Conservation (phyloP, 2,113 vertebrate species). For the Phocoena phocoena region DNA sequence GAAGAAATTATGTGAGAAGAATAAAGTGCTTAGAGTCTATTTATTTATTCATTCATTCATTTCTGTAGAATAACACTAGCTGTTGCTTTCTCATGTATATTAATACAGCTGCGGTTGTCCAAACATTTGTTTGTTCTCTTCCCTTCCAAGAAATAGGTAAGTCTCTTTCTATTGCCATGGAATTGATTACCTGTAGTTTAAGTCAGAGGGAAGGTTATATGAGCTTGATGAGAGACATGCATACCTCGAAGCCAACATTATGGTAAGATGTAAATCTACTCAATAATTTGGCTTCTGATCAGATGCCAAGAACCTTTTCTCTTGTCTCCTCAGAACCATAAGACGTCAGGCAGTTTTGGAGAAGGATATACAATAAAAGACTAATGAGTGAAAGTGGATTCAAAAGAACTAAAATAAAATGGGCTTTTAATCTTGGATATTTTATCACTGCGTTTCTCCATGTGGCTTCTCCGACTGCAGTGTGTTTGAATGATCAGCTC, state of each 20-base stretch:
- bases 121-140: conserved; percentile 82
- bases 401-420: conserved; percentile 44
- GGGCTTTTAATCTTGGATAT: conserved; percentile 27
- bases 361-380: conserved; percentile 61
- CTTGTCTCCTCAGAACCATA: conserved; percentile 50
- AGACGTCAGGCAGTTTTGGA: conserved; percentile 58
- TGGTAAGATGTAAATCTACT: conserved; percentile 35
- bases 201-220: conserved; percentile 73
- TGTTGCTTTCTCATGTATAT: conserved; percentile 86
- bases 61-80: conserved; percentile 84
- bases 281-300: conserved; percentile 37
- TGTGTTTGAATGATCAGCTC: background rate
- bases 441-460: background rate
- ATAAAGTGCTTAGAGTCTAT: conserved; percentile 86
- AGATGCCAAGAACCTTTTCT: conserved; percentile 58
- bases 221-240: conserved; percentile 32
- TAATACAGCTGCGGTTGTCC: conserved; percentile 78
- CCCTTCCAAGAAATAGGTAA: conserved; percentile 64
- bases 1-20: conserved; percentile 90
- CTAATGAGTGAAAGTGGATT: conserved; percentile 32
- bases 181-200: conserved; percentile 73
- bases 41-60: conserved; percentile 89
- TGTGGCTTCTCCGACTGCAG: background rate
- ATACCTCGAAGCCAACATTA: conserved; percentile 30
- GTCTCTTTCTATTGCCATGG: conserved; percentile 33